Evolutionary conservation across 2,113 vertebrate genomes (phyloP).

Genomic region (Phaetusa simplex): DNA sequence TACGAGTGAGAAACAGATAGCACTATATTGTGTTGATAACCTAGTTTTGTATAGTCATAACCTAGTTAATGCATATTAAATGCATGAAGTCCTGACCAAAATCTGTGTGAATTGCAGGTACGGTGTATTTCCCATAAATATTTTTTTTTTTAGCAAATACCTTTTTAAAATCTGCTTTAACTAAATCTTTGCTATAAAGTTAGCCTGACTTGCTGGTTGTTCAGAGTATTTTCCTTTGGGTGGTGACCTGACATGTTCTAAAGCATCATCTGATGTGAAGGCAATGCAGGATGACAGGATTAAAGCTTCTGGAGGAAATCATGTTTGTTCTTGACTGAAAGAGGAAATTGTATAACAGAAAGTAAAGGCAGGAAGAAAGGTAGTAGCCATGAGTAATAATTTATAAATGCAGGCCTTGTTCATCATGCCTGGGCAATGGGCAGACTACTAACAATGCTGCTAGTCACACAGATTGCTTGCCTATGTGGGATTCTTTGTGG

Average conservation of each 20-base stretch:
- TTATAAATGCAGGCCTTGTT: background rate
- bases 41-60: no score
- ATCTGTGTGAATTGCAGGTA: background rate
- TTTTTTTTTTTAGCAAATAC: no score
- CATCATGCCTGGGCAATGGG: background rate
- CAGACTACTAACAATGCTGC: background rate
- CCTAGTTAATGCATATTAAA: background rate
- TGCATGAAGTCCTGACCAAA: background rate
- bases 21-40: background rate
- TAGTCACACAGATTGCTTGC: background rate
- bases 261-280: background rate
- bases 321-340: conserved; percentile 33
- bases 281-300: conserved; percentile 1
- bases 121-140: background rate
- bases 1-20: background rate
- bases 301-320: background rate
- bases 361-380: background rate
- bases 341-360: background rate
- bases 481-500: background rate
- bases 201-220: background rate
- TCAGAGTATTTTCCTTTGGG: background rate
- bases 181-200: background rate
- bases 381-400: background rate
- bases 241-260: background rate
- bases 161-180: background rate